A percentile compares a stretch with the other conserved stretches of the same genome.
Conservation (phyloP, 2,797 vertebrate genomes). For the Antennarius maculatus region DNA sequence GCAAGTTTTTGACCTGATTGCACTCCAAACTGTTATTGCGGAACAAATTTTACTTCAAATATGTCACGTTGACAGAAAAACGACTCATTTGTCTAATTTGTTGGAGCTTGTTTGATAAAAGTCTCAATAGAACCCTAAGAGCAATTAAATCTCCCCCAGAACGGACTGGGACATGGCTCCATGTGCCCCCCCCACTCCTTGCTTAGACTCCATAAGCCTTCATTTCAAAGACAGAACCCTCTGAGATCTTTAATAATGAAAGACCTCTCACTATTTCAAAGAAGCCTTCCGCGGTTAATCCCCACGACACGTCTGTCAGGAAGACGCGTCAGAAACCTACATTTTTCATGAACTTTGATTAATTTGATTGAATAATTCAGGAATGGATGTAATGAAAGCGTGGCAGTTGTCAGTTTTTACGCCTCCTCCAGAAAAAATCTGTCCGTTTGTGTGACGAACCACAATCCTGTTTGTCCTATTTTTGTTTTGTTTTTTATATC, state of each 20-base stretch:
- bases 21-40: no score
- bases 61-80: neutral
- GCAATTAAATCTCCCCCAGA: conserved; percentile 38
- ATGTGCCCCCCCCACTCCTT: conserved; percentile 30
- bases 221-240: conserved; percentile 60
- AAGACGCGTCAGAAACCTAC: conserved; percentile 56
- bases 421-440: conserved; percentile 68
- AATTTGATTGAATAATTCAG: conserved; percentile 77
- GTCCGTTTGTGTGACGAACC: conserved; percentile 19
- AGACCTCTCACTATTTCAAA: conserved; percentile 59
- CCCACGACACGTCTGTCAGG: conserved; percentile 56
- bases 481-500: conserved; percentile 9
- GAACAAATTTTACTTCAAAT: neutral
- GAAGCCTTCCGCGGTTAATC: conserved; percentile 50
- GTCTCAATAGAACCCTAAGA: conserved; percentile 6
- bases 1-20: no score
- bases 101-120: conserved; percentile 29
- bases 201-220: conserved; percentile 43
- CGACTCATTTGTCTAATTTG: neutral
- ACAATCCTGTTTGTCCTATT: conserved; percentile 19
- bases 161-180: conserved; percentile 40
- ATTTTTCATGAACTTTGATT: conserved; percentile 78
- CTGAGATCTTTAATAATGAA: conserved; percentile 69
- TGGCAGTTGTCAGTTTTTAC: conserved; percentile 48
- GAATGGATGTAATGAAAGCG: conserved; percentile 58